Evolutionary conservation across 2,113 vertebrate genomes (phyloP).

Genomic region (Pachyramphus minor): DNA sequence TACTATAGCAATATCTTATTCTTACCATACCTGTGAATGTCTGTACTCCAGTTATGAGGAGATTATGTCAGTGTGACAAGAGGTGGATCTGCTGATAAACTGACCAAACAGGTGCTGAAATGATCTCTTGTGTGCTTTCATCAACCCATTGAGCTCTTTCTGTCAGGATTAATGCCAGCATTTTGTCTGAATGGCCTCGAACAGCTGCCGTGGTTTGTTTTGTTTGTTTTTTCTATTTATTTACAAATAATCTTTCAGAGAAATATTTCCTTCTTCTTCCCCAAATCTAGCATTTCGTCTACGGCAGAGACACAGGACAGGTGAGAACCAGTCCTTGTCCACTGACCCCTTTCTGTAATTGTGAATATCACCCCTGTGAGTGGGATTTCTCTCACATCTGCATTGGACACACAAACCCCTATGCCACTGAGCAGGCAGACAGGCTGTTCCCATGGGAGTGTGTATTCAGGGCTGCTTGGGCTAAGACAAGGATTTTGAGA

Average conservation of each 20-base stretch:
- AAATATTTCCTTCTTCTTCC: conserved; percentile 67
- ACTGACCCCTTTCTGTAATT: conserved; percentile 42
- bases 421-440: background rate
- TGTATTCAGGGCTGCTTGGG: background rate
- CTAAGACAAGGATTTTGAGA: background rate
- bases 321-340: conserved; percentile 68
- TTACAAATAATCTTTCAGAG: conserved; percentile 65
- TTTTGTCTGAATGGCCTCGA: background rate
- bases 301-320: conserved; percentile 69
- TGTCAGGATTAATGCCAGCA: background rate
- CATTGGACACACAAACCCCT: background rate
- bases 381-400: background rate
- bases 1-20: background rate
- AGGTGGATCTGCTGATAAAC: background rate
- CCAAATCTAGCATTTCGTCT: conserved; percentile 67
- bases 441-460: background rate
- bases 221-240: conserved; percentile 8
- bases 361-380: background rate
- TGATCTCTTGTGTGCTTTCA: background rate
- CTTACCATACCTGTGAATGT: background rate
- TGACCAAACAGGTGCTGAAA: background rate
- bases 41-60: background rate
- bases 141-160: background rate
- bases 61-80: background rate
- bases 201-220: background rate